Conservation (phyloP, 2,888 invertebrate species). For the Lepidochrysops patricia region DNA sequence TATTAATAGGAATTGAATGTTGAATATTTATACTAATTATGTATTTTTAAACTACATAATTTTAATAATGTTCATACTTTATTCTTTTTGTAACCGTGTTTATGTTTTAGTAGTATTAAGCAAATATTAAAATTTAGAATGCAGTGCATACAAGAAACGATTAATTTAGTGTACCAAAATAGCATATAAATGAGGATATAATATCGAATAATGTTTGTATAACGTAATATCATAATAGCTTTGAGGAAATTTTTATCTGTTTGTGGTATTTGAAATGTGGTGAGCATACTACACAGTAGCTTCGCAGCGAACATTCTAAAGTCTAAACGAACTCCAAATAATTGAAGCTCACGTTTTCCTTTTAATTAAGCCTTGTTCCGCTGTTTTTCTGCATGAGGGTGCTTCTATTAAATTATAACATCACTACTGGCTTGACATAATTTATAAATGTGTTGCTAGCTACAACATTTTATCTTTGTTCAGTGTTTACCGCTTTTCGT, state of each 20-base stretch:
- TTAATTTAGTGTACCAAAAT: neutral
- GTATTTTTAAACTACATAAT: neutral
- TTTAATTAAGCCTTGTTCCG: conserved; percentile 15
- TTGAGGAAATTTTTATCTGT: neutral
- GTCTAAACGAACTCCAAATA: conserved; percentile 9
- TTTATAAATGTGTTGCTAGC: conserved; percentile 13
- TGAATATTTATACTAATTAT: neutral
- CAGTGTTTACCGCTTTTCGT: neutral
- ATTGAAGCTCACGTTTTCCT: conserved; percentile 13
- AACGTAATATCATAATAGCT: neutral
- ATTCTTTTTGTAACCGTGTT: neutral
- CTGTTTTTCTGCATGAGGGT: conserved; percentile 16
- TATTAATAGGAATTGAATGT: neutral
- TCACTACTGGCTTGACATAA: conserved; percentile 10
- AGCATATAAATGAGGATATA: neutral
- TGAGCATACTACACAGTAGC: neutral
- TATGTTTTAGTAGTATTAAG: neutral
- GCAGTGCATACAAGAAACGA: neutral
- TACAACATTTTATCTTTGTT: conserved; percentile 13
- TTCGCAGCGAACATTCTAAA: neutral
- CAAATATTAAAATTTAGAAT: neutral
- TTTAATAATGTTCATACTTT: too few relatives aligned
- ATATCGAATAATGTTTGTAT: neutral
- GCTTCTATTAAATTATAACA: conserved; percentile 14
- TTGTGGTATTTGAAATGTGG: neutral